Base-by-base conservation (phyloP, 1,140 invertebrate species). In the Subanguina moxae region DNA sequence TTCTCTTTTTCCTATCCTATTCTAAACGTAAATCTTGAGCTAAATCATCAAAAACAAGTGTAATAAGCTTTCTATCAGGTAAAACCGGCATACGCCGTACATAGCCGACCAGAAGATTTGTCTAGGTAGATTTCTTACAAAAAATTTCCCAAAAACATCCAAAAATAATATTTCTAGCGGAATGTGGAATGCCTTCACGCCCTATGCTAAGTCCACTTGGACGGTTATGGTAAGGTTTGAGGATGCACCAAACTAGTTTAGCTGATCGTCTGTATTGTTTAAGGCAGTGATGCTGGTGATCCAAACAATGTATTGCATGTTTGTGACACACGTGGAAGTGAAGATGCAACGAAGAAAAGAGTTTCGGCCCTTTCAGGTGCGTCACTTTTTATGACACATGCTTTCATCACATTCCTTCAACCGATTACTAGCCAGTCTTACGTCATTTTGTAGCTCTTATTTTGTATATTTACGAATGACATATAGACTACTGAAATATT, bases 101-200 rank as follows among this genome's bases (percentile, higher is more conserved):
- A 71, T 46, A 56, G 30, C 46, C 67, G 45, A 38, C 68, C 28
- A 21, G 43, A 59, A 38, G 63, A 68, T 19, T 48, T 70, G 30
- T 38, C 32, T 11, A 38, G 32, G 32, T 38, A 38, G 32, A 38
- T 11, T 38, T 38, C 11, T 38, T 38, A 11, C 32, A 38, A 38
- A 38, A 38, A 11, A 38, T 38, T 11, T 38, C 3, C 32, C 32
- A 38, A 38, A 38, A 38, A 38, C n/a, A 38, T 38, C 3, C 11
- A 5, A 25, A 3, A 30, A 57, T 28, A 11, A 32, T n/a, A 27
- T 64, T 9, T 70, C 68, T n/a, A 52, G 48, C 23, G 61, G 46
- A 13, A 75, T 73, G 28, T 73, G 72, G 72, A 74, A 76, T 46
- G 71, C 72, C n/a, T 73, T 73, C 23, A 75, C 48, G 9, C 72